These are phyloP conservation scores for Python bivittatus DNA, from an alignment of 2,113 vertebrate species.

Conservation along the genomic window DNA sequence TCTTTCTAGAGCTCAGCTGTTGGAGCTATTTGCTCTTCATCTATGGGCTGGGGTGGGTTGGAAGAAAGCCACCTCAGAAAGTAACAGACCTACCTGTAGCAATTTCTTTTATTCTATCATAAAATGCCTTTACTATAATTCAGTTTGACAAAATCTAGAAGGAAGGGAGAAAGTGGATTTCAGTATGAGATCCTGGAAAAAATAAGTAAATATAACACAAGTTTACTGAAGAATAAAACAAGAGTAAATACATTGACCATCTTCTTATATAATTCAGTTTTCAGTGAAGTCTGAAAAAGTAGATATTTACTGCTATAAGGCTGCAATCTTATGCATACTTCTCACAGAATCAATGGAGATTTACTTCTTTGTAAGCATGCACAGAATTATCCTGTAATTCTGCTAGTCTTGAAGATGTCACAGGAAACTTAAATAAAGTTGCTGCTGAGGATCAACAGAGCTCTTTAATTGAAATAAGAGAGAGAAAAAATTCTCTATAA, in stretches of 20 bases:
- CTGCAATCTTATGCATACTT: background rate
- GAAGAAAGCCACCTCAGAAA: background rate
- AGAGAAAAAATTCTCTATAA: background rate
- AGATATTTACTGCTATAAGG: background rate
- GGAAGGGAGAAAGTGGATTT: background rate
- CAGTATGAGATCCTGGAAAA: background rate
- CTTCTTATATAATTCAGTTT: background rate
- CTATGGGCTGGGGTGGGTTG: background rate
- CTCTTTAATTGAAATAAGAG: background rate
- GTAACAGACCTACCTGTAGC: background rate
- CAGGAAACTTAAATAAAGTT: background rate
- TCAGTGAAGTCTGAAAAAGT: background rate
- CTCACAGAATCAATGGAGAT: background rate
- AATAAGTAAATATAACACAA: background rate
- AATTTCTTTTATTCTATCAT: background rate
- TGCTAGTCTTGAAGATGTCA: background rate
- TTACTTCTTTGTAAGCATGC: background rate
- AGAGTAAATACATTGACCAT: background rate
- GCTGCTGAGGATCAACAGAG: background rate
- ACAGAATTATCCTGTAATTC: background rate
- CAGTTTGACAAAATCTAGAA: accelerated
- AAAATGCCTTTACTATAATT: background rate
- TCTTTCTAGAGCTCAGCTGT: background rate
- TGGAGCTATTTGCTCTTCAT: background rate
- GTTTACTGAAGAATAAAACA: accelerated